A percentile compares a stretch with the other conserved stretches of the same genome.
Conservation (phyloP, 2,888 invertebrate species). For the Abscondita cerata region DNA sequence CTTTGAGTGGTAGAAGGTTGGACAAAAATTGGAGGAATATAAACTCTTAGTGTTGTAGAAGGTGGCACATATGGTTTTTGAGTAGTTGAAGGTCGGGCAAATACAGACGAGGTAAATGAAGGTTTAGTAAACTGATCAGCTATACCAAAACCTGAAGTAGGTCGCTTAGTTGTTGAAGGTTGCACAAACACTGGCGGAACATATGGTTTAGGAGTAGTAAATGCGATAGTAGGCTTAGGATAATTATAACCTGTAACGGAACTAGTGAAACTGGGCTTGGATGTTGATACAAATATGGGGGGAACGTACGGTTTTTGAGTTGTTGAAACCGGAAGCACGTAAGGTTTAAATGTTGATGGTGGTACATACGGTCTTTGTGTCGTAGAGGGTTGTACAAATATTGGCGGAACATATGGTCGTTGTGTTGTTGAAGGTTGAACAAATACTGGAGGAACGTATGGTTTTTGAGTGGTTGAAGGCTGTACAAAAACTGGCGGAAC, state of each 20-base stretch:
- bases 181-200: too few species aligned
- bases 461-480: background rate
- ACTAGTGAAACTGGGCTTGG: background rate
- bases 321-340: background rate
- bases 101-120: too few species aligned
- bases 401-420: background rate
- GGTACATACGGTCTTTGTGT: conserved; percentile 4
- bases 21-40: background rate
- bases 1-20: background rate
- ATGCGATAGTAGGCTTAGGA: background rate
- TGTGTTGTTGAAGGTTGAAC: background rate
- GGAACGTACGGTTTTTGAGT: conserved; percentile 1
- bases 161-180: too few species aligned
- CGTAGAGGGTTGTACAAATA: background rate
- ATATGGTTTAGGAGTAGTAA: background rate
- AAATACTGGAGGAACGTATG: background rate
- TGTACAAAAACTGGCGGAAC: background rate
- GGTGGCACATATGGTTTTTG: background rate
- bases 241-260: background rate
- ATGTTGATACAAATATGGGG: background rate
- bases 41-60: background rate
- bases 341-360: background rate
- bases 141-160: too few species aligned
- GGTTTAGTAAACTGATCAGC: too few species aligned
- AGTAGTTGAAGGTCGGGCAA: background rate